Conservation (phyloP, 2,888 invertebrate species). For the Caenorhabditis angaria region DNA sequence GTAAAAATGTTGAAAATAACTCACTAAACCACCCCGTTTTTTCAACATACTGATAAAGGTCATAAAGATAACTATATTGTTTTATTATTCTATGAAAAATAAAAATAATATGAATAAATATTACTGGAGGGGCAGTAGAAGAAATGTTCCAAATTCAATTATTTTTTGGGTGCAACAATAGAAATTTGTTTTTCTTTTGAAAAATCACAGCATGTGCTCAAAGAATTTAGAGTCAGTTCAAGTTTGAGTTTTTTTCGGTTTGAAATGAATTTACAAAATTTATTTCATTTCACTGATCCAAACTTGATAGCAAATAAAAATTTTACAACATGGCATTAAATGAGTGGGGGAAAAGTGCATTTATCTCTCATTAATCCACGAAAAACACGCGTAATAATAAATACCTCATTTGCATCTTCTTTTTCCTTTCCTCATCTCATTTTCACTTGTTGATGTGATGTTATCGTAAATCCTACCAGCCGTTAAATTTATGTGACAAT, state of each 20-base stretch:
- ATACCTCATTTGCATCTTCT: slow-evolving; percentile 1
- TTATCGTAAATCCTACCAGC: slow-evolving; percentile 4
- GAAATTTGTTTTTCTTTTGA: neutral
- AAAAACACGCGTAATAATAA: neutral
- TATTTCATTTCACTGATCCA: neutral
- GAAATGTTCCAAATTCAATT: neutral
- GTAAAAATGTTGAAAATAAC: too few species aligned
- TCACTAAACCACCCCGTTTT: too few species aligned
- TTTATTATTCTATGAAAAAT: too few species aligned
- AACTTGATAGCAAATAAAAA: neutral
- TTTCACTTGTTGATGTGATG: slow-evolving; percentile 4
- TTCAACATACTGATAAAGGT: too few species aligned
- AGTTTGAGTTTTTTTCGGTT: neutral
- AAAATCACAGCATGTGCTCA: neutral
- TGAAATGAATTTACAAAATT: neutral
- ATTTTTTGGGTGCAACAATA: neutral
- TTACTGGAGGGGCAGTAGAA: too few species aligned
- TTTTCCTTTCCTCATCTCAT: too few species aligned
- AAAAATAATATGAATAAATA: too few species aligned
- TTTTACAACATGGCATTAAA: neutral
- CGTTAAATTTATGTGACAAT: slow-evolving; percentile 4
- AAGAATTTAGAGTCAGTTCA: neutral
- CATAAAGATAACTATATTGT: too few species aligned
- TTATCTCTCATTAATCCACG: neutral
- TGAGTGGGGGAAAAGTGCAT: too few species aligned